These are phyloP conservation scores for Scaptomyza hsui DNA, from an alignment of 1,140 invertebrate species.

Conservation along the genomic window DNA sequence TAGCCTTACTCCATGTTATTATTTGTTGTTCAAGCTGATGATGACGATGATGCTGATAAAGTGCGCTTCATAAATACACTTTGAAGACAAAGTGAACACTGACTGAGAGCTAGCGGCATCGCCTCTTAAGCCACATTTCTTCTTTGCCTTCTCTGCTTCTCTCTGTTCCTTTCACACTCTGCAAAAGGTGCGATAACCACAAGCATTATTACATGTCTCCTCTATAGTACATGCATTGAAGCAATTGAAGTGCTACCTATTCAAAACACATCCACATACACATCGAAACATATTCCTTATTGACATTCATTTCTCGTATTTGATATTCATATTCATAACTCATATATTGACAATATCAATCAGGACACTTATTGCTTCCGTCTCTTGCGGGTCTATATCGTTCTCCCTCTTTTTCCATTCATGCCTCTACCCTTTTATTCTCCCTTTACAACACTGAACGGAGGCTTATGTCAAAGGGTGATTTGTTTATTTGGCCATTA, in stretches of 20 bases:
- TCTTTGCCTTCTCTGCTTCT: not conserved
- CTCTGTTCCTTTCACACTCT: not conserved
- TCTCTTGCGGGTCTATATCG: not conserved
- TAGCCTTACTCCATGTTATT: not conserved
- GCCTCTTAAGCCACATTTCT: not conserved
- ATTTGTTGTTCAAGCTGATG: conserved; percentile 8
- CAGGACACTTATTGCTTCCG: conserved; percentile 39
- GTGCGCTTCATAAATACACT: conserved; percentile 65
- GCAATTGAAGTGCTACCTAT: conserved; percentile 40
- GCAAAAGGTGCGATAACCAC: conserved; percentile 14
- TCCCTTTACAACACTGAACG: conserved; percentile 5
- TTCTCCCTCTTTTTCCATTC: not conserved
- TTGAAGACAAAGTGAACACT: conserved; percentile 46
- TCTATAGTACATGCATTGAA: not conserved
- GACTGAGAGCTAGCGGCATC: not conserved
- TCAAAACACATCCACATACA: conserved; percentile 16
- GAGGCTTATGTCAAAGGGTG: not conserved
- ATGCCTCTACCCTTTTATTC: not conserved
- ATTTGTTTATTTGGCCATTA: not conserved
- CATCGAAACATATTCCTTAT: conserved; percentile 27
- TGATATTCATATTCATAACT: conserved; percentile 41
- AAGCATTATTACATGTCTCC: conserved; percentile 8
- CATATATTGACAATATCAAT: conserved; percentile 48
- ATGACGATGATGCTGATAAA: conserved; percentile 52
- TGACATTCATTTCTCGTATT: conserved; percentile 46